A percentile compares a stretch with the other conserved stretches of the same genome.
Conservation (phyloP, 2,113 vertebrate species). For the Oenanthe melanoleuca region DNA sequence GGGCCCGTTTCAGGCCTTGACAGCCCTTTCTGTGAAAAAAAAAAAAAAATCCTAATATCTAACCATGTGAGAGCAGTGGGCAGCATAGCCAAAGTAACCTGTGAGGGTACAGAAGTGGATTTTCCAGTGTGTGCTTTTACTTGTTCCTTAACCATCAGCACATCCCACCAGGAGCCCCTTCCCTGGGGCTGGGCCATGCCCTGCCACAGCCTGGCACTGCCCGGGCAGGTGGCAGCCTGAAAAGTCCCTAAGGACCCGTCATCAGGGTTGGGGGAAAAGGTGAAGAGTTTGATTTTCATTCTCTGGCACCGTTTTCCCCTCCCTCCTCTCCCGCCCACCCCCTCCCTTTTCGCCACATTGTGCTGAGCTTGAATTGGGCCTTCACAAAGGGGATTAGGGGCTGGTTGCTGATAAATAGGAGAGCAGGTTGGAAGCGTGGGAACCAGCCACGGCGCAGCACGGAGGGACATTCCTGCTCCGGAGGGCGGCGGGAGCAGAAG, state of each 20-base stretch:
- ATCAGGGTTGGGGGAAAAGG: neutral
- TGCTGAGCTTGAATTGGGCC: constrained; percentile 56
- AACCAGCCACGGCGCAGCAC: constrained; percentile 47
- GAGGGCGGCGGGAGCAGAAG: constrained; percentile 46
- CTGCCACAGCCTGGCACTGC: neutral
- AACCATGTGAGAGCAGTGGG: neutral
- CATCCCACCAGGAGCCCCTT: neutral
- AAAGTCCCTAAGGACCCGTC: neutral
- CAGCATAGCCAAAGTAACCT: fast-evolving
- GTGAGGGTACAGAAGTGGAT: neutral
- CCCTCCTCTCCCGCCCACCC: neutral
- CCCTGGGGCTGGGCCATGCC: fast-evolving
- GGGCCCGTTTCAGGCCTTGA: neutral
- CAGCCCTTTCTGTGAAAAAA: neutral
- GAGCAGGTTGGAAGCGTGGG: constrained; percentile 67
- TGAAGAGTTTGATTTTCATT: constrained; percentile 23
- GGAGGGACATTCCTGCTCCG: constrained; percentile 56
- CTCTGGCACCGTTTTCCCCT: neutral
- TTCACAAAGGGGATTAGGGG: constrained; percentile 70
- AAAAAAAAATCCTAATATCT: neutral
- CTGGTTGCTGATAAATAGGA: constrained; percentile 50
- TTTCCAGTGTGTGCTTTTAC: neutral
- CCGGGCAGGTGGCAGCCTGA: neutral
- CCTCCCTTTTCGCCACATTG: constrained; percentile 54
- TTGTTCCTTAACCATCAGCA: neutral